Evolutionary conservation across 2,113 vertebrate species (phyloP), one percentile per base, ranked within the genome.

Genomic region (Aramus guarauna): DNA sequence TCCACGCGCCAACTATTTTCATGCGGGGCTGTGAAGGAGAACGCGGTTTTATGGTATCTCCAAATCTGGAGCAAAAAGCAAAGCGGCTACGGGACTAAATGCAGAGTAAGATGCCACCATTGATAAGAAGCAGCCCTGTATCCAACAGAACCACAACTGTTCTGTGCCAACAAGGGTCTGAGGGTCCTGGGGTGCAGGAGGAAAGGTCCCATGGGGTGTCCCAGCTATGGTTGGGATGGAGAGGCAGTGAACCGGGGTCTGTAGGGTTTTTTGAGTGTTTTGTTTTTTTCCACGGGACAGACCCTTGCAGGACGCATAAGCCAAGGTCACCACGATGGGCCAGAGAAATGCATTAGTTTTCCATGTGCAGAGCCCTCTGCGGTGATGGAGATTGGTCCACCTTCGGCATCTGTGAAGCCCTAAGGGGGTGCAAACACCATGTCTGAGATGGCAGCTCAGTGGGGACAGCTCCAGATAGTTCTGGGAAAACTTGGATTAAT

Each of bases 21-120:
- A 43, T 4, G n/a, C 1, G 16, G 62, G 55, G 56, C 69, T 62
- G 34, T 4, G 77, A 58, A 69, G 43, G 45, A 74, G 72, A 59
- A 66, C 0, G 7, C 1, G 12, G 16, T 19, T 58, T 69, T 12
- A 26, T 4, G 30, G 78, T 9, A 20, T 15, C 69, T 90, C 63
- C 74, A 63, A 43, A 47, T 17, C 37, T 30, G 11, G 11, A 72
- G 63, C 26, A 15, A 30, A 90, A 84, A 55, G 8, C 15, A 19
- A 53, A 88, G 83, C 32, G 30, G n/a, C n/a, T 17, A 8, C 0
- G 0, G 29, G 41, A 24, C 48, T 12, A 58, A 58, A 52, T 5
- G 9, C 20, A 34, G 48, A 32, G 6, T 11, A 19, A 43, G 72
- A 32, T 27, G 34, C 13, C 21, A 34, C 15, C 0, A 0, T 3